phyloP scores from a whole-genome alignment of 35 echinoderm and acorn worm species.

The Diadema setosum region DNA sequence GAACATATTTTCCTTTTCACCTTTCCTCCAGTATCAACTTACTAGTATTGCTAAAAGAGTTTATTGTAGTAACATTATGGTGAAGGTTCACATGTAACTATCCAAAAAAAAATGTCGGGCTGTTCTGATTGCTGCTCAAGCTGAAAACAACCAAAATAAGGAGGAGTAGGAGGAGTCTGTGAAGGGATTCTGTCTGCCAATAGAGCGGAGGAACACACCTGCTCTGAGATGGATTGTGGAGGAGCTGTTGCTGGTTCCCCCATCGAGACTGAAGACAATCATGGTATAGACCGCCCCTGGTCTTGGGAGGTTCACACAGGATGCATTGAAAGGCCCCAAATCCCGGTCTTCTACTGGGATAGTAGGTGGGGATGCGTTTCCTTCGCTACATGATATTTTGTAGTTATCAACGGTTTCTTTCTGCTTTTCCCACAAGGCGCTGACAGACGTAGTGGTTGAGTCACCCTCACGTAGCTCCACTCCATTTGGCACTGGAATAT shows the following conservation, averaged over 20 bases:
- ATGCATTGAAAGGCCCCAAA: background rate
- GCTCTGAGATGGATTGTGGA: background rate
- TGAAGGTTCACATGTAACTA: too few relatives aligned
- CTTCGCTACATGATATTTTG: background rate
- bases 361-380: background rate
- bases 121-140: too few relatives aligned
- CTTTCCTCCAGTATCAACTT: too few relatives aligned
- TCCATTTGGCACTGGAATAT: background rate
- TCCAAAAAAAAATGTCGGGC: too few relatives aligned
- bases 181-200: too few relatives aligned
- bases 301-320: background rate
- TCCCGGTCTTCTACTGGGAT: background rate
- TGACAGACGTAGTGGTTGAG: conserved; percentile 8
- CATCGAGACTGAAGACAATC: background rate
- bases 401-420: background rate
- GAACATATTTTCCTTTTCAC: too few relatives aligned
- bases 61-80: too few relatives aligned
- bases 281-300: background rate
- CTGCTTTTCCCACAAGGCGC: background rate
- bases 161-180: too few relatives aligned
- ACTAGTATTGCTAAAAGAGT: too few relatives aligned
- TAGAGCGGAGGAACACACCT: too few relatives aligned
- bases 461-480: background rate
- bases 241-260: background rate
- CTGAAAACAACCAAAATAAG: too few relatives aligned